Base-by-base conservation (phyloP, 2,113 vertebrate genomes). In the Coreoperca whiteheadi region DNA sequence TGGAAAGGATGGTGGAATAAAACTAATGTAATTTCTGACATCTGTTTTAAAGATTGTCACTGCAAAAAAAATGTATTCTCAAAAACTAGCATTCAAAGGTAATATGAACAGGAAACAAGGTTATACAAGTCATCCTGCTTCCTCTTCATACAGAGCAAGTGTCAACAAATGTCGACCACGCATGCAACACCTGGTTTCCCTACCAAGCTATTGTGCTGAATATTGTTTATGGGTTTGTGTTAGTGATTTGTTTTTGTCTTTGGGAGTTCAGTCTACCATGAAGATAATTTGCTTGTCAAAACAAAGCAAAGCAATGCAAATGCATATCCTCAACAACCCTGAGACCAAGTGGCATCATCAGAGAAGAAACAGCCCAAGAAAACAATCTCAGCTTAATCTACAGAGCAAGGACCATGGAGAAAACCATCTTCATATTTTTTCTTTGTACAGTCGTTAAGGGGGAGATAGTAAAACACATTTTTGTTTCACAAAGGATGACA, bases 271-370 rank as follows among this genome's bases (percentile, higher is more conserved):
- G 0, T 68, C 20, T 16, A 64, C 18, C 57, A 9, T 23, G 20
- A 65, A 46, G 5, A 80, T 59, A 2, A 8, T 67, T 89, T 84
- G 48, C 54, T n/a, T 79, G 25, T 25, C 15, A 54, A 57, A 57
- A 84, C 6, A 73, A 69, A 56, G 2, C 73, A 82, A 21, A 61
- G 11, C 8, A 56, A 87, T 84, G 85, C 75, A 79, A 79, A 79
- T 7, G 3, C 6, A 18, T 3, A 2, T n/a, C 1, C 6, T 34
- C 3, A 4, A 60, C 6, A 53, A 28, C 34, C 37, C 12, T 4
- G 5, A 34, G 25, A 14, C 2, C 32, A 16, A 15, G 14, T n/a
- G 3, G 20, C 4, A 30, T 32, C 4, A 18, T 8, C 4, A 76
- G 18, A 73, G 43, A 28, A 54, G 20, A 16, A 46, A 59, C 61